A percentile compares a stretch with the other conserved stretches of the same genome.
These are phyloP conservation scores for Trichacis sp. DNA, from an alignment of 2,888 invertebrate genomes.

Conservation along the genomic window DNA sequence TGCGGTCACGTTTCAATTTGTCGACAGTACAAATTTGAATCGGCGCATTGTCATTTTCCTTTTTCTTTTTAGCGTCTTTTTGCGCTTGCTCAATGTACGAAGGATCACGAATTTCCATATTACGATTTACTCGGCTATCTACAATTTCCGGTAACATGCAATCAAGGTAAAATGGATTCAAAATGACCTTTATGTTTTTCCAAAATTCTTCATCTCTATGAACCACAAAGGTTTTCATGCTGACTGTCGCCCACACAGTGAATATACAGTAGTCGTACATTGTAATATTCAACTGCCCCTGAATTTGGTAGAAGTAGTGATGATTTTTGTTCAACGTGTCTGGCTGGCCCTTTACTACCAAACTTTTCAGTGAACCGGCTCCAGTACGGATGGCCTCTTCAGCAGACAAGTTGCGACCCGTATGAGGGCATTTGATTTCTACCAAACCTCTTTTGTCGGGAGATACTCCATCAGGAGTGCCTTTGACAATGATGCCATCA, in stretches of 20 bases:
- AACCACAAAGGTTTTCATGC: constrained; percentile 4
- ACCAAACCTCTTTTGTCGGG: constrained; percentile 19
- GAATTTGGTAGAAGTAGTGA: constrained; percentile 42
- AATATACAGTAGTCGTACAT: constrained; percentile 38
- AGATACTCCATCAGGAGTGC: not conserved
- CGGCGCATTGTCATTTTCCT: too few relatives aligned
- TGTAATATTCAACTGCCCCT: constrained; percentile 10
- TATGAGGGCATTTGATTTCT: constrained; percentile 14
- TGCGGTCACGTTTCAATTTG: too few relatives aligned
- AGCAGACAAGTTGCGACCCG: not conserved
- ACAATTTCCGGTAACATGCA: not conserved
- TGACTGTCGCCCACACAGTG: constrained; percentile 38
- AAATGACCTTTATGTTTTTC: not conserved
- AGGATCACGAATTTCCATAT: not conserved
- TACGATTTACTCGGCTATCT: not conserved
- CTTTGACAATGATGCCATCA: constrained; percentile 27
- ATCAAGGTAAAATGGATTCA: not conserved
- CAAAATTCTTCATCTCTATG: not conserved
- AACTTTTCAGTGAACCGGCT: not conserved
- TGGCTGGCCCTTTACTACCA: constrained; percentile 8
- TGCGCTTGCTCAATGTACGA: not conserved
- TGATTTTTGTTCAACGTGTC: constrained; percentile 35
- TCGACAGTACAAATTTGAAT: too few relatives aligned
- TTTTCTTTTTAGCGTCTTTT: too few relatives aligned
- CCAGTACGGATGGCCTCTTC: constrained; percentile 21